phyloP scores from a whole-genome alignment of 2,797 vertebrate genomes.

The Anas flavirostris region DNA sequence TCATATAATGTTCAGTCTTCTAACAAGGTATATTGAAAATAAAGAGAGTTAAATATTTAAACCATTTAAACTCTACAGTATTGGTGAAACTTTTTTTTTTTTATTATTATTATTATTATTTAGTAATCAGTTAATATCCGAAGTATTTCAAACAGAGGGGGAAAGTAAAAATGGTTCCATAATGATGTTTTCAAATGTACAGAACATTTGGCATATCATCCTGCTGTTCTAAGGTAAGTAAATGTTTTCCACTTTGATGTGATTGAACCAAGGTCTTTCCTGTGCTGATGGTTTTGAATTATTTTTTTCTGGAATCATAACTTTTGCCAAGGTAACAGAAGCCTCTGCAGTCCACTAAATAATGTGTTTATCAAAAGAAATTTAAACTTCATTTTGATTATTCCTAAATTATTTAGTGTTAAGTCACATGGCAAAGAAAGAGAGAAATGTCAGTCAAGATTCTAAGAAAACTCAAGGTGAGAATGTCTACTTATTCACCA shows the following conservation, averaged over 20 bases:
- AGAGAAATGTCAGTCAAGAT: background rate
- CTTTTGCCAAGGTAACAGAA: background rate
- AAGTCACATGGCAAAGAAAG: background rate
- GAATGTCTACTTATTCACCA: background rate
- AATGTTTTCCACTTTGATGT: background rate
- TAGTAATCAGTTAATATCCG: background rate
- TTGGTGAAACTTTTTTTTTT: background rate
- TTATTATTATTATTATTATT: background rate
- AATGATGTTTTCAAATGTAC: background rate
- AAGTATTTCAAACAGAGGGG: background rate
- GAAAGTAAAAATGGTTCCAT: background rate
- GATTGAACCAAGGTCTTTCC: background rate
- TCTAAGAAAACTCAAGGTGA: background rate
- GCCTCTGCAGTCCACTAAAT: background rate
- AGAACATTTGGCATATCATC: background rate
- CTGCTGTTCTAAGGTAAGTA: background rate
- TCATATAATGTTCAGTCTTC: background rate
- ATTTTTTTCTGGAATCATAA: background rate
- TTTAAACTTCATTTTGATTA: background rate
- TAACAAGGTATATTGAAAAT: background rate
- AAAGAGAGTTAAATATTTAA: background rate
- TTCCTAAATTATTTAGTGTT: background rate
- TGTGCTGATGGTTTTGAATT: background rate
- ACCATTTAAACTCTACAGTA: background rate
- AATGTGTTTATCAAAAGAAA: background rate